phyloP scores from a whole-genome alignment of 2,888 invertebrate species.

The Dasypolia templi region DNA sequence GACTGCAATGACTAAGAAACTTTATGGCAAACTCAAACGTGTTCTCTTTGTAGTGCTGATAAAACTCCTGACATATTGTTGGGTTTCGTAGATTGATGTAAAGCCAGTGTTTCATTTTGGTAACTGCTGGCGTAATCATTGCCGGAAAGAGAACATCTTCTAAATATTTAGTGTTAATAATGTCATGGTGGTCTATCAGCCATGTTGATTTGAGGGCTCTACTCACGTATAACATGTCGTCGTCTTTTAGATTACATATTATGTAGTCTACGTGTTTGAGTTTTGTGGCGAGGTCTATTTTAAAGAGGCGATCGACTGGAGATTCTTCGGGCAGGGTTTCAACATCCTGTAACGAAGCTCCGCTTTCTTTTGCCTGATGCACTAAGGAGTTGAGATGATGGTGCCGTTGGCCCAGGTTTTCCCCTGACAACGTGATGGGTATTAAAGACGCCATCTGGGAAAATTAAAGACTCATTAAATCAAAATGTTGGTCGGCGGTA shows the following conservation, averaged over 20 bases:
- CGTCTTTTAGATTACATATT: conserved; percentile 75
- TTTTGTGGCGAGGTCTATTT: conserved; percentile 80
- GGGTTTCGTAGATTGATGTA: conserved; percentile 67
- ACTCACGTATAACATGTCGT: conserved; percentile 81
- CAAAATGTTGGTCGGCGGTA: not conserved
- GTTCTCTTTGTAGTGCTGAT: conserved; percentile 72
- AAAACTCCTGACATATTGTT: conserved; percentile 75
- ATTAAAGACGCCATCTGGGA: conserved; percentile 68
- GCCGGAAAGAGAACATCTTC: conserved; percentile 77
- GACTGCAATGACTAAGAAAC: conserved; percentile 74
- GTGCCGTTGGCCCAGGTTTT: conserved; percentile 76
- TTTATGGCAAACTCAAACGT: conserved; percentile 72
- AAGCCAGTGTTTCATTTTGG: conserved; percentile 77
- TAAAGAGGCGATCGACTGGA: conserved; percentile 77
- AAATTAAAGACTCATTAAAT: not conserved
- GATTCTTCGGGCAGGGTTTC: conserved; percentile 68
- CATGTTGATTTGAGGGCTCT: conserved; percentile 79
- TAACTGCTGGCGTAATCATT: conserved; percentile 77
- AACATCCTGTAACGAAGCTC: conserved; percentile 53
- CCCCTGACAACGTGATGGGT: conserved; percentile 72
- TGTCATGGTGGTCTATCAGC: conserved; percentile 73
- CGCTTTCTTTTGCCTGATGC: conserved; percentile 46
- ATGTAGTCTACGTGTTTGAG: conserved; percentile 77
- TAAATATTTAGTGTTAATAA: conserved; percentile 78
- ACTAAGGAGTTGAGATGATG: conserved; percentile 74